Conservation (phyloP, 2,888 invertebrate species). For the Drosophila borborema region DNA sequence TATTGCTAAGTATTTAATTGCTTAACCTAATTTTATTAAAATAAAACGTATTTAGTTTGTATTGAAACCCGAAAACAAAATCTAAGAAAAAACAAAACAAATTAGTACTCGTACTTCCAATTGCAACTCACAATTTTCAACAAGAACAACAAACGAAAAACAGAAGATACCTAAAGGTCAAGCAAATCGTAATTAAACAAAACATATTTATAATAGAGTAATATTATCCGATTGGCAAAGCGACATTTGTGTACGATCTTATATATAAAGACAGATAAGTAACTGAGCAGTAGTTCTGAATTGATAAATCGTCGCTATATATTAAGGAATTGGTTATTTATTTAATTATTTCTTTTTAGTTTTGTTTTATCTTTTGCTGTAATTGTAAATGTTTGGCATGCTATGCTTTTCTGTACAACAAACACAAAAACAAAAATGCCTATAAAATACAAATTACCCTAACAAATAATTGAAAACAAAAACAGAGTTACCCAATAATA, state of each 20-base stretch:
- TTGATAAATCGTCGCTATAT: conserved; percentile 9
- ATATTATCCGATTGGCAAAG: conserved; percentile 44
- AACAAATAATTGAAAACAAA: conserved; percentile 43
- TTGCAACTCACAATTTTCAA: conserved; percentile 40
- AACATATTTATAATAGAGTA: conserved; percentile 75
- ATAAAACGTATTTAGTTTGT: conserved; percentile 63
- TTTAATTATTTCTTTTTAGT: conserved; percentile 66
- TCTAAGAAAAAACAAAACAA: conserved; percentile 56
- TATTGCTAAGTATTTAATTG: conserved; percentile 77
- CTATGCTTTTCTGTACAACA: conserved; percentile 65
- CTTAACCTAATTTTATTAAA: conserved; percentile 67
- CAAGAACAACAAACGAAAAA: conserved; percentile 19
- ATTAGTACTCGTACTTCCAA: conserved; percentile 71
- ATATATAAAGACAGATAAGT: conserved; percentile 9
- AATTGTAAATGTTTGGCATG: conserved; percentile 64
- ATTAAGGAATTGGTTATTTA: conserved; percentile 56
- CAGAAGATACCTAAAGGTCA: conserved; percentile 41
- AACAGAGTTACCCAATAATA: conserved; percentile 55
- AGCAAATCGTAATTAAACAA: conserved; percentile 41
- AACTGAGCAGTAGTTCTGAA: conserved; percentile 12
- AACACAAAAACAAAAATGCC: conserved; percentile 39
- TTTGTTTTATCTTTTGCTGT: conserved; percentile 66
- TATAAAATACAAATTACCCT: conserved; percentile 57
- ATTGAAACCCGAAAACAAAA: conserved; percentile 46
- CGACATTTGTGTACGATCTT: conserved; percentile 13